phyloP scores from a whole-genome alignment of 2,113 vertebrate species.

The Sprattus sprattus region DNA sequence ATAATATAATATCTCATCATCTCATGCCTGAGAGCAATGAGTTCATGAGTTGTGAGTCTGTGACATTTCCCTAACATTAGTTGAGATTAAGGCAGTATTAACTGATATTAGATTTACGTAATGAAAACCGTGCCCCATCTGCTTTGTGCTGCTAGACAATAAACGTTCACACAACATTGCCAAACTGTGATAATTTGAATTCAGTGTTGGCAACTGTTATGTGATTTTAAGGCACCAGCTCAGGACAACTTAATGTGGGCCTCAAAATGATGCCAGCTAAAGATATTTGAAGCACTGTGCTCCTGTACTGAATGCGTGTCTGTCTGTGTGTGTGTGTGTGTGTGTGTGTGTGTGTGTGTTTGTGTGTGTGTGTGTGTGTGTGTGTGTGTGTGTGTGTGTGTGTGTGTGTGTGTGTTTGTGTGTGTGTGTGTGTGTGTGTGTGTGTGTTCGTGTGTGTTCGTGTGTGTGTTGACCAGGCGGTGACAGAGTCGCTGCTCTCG shows the following conservation, averaged over 20 bases:
- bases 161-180: not conserved
- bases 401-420: conserved; percentile 9
- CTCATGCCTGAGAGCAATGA: not conserved
- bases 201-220: not conserved
- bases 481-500: conserved; percentile 85
- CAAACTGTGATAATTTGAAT: not conserved
- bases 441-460: conserved; percentile 12
- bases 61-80: not conserved
- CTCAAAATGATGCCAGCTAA: not conserved
- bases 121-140: not conserved
- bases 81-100: not conserved
- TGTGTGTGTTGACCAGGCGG: conserved; percentile 65
- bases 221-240: not conserved
- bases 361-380: not conserved
- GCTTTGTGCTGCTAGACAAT: not conserved
- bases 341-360: not conserved
- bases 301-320: not conserved
- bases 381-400: not conserved
- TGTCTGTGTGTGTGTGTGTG: not conserved
- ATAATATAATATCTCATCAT: not conserved
- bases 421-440: conserved; percentile 19
- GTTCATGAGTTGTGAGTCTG: not conserved
- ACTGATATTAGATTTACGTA: not conserved
- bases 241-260: not conserved
- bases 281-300: not conserved